These are phyloP conservation scores for Phalera bucephala DNA, from an alignment of 2,888 invertebrate genomes.

Conservation along the genomic window DNA sequence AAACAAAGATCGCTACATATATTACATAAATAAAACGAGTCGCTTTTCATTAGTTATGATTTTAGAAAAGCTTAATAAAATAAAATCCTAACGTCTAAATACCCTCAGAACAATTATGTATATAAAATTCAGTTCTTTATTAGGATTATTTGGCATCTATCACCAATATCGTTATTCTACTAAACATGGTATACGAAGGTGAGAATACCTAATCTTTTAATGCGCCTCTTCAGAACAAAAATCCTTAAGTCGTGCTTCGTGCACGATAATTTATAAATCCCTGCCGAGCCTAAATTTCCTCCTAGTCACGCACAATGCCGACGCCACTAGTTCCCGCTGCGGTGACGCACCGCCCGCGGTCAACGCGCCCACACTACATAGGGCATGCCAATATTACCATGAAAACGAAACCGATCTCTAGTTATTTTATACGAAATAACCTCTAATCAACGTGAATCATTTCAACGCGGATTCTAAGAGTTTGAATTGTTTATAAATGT, in stretches of 20 bases:
- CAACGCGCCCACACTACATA: slow-evolving; percentile 33
- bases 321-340: slow-evolving; percentile 19
- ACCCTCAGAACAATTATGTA: slow-evolving; percentile 81
- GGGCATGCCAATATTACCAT: slow-evolving; percentile 44
- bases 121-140: slow-evolving; percentile 83
- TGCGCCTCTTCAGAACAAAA: slow-evolving; percentile 68
- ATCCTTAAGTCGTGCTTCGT: slow-evolving; percentile 46
- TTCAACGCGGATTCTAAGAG: no score
- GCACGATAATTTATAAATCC: slow-evolving; percentile 58
- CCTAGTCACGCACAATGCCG: slow-evolving; percentile 60
- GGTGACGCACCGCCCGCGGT: slow-evolving; percentile 20
- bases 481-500: no score
- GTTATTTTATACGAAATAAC: slow-evolving; percentile 42
- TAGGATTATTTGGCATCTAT: slow-evolving; percentile 83
- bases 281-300: slow-evolving; percentile 79
- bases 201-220: slow-evolving; percentile 73
- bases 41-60: slow-evolving; percentile 33
- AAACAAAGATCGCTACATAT: slow-evolving; percentile 23
- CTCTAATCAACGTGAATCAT: slow-evolving; percentile 17
- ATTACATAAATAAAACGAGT: slow-evolving; percentile 48
- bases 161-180: slow-evolving; percentile 77
- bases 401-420: slow-evolving; percentile 44
- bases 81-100: slow-evolving; percentile 73
- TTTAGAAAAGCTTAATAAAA: slow-evolving; percentile 62
- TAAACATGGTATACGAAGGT: slow-evolving; percentile 78